These are phyloP conservation scores for Odiellus spinosus DNA, from an alignment of 2,888 invertebrate genomes.

Conservation along the genomic window DNA sequence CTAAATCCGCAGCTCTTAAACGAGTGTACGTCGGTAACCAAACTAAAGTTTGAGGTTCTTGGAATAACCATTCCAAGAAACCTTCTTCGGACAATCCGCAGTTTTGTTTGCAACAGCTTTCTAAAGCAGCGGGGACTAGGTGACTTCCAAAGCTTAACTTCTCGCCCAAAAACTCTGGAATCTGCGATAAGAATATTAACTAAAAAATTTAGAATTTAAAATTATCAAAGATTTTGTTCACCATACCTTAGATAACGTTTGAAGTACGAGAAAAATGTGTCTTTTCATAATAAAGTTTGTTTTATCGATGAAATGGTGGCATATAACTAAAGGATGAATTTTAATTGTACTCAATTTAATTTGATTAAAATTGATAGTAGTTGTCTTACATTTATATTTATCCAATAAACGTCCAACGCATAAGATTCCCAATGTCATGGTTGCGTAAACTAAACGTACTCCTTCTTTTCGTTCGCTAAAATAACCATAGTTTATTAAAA, in stretches of 20 bases:
- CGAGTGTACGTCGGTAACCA: slow-evolving; percentile 50
- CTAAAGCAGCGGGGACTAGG: slow-evolving; percentile 46
- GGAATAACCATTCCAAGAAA: slow-evolving; percentile 53
- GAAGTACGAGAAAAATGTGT: slow-evolving; percentile 43
- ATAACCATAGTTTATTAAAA: no score
- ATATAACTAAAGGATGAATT: no score
- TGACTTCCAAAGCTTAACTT: slow-evolving; percentile 43
- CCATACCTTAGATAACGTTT: slow-evolving; percentile 41
- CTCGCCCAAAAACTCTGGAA: slow-evolving; percentile 28
- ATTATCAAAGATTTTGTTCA: no score
- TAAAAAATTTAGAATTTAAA: no score
- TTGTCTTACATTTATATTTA: slow-evolving; percentile 38
- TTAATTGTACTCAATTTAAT: no score
- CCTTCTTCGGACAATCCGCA: slow-evolving; percentile 47
- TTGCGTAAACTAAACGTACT: slow-evolving; percentile 48
- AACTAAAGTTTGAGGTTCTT: slow-evolving; percentile 42
- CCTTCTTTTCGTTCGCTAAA: slow-evolving; percentile 43
- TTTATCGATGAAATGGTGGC: slow-evolving; percentile 40
- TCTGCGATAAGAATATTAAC: slow-evolving; percentile 18
- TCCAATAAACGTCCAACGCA: slow-evolving; percentile 45
- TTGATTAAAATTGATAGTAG: no score
- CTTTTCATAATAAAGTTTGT: slow-evolving; percentile 53
- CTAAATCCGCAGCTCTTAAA: slow-evolving; percentile 40
- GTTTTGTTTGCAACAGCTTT: slow-evolving; percentile 48
- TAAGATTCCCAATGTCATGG: slow-evolving; percentile 48